Evolutionary conservation across 2,113 vertebrate genomes (phyloP), one percentile per base, ranked within the genome.

Genomic region (Mungos mungo): DNA sequence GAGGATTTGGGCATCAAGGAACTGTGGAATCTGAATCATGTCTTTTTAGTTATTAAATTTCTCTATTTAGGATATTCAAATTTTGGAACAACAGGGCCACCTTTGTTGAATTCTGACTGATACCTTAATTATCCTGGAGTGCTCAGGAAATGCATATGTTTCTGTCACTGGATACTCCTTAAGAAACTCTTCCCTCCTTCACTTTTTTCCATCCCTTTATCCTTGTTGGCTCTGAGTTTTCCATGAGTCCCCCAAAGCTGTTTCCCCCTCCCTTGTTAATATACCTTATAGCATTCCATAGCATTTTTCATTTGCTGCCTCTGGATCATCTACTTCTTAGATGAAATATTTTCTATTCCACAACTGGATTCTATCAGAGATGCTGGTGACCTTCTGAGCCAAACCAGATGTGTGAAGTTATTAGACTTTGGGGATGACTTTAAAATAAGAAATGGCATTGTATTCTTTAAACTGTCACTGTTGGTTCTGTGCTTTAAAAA

Each of bases 371-470:
- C 71, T 88, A n/a, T 88, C 68, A 92, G 45, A 76, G 54, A 77
- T 92, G 50, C 45, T 84, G 41, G 83, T 66, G 87, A 97, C 35
- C 54, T 35, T 92, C 71, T 95, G 87, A 97, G 38, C 89, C 25
- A 97, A 97, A 84, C 79, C 57, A 92, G 84, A 90, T 92, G n/a
- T 92, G 69, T 95, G 35, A 97, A 66, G 50, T 87, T 88, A 80
- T 63, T 94, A 81, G 80, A 87, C 45, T 92, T 60, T 71, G 50
- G 79, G 52, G 38, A 77, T 95, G 41, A 87, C 72, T 97, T 97
- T 81, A 65, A 90, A 94, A 93, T 47, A 80, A 96, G 79, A 87
- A 93, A 96, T 77, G 87, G 14, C 4, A n/a, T 93, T 25, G 18
- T 60, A 12, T 87, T 95, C 25, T 95, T 63, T 93, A 47, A 95